phyloP scores from a whole-genome alignment of 2,113 vertebrate genomes.

The Heptranchias perlo region DNA sequence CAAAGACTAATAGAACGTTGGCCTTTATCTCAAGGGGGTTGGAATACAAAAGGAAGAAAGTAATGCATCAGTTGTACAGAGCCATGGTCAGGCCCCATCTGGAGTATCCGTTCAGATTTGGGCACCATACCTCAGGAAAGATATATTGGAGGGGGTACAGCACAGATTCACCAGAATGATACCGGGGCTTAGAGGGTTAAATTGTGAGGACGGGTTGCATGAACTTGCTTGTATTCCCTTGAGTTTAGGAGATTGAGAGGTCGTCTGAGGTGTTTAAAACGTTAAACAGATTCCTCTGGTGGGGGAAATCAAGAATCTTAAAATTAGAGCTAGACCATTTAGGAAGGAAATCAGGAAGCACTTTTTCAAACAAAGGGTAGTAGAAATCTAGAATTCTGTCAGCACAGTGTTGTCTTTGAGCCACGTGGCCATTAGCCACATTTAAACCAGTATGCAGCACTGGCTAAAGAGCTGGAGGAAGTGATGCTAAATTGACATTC shows the following conservation, averaged over 20 bases:
- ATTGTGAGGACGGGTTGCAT: not conserved
- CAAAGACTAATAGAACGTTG: not conserved
- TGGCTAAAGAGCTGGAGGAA: too few relatives aligned
- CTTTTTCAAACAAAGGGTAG: not conserved
- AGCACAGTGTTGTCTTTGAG: too few relatives aligned
- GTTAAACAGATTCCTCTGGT: not conserved
- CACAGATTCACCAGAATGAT: not conserved
- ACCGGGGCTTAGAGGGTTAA: not conserved
- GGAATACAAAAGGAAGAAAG: not conserved
- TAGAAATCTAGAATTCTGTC: not conserved
- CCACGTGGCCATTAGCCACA: too few relatives aligned
- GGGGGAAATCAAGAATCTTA: not conserved
- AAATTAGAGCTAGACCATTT: not conserved
- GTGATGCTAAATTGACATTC: too few relatives aligned
- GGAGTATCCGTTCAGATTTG: not conserved
- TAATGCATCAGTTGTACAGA: not conserved
- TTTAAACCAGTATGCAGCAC: too few relatives aligned
- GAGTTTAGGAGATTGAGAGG: not conserved
- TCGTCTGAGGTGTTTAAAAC: not conserved
- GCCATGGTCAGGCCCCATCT: not conserved
- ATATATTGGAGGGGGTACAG: not conserved
- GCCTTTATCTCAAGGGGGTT: not conserved
- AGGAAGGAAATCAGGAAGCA: not conserved
- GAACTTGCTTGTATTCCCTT: not conserved
- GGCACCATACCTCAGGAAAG: not conserved